These are phyloP conservation scores for Zaprionus lineosus DNA, from an alignment of 2,888 invertebrate species.

Conservation along the genomic window DNA sequence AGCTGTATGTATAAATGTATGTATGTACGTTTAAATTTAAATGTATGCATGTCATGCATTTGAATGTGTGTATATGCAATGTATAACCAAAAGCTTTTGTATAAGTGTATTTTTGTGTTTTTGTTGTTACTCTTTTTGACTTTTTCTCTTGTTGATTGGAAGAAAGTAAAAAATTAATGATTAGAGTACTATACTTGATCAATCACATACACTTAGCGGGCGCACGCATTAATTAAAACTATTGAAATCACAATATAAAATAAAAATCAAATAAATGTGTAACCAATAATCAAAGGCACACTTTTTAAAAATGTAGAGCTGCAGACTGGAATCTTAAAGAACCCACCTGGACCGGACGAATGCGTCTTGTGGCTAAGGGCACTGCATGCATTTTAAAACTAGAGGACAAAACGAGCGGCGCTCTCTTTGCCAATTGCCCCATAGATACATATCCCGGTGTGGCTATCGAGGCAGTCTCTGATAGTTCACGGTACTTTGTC, in stretches of 20 bases:
- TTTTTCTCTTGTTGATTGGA: conserved; percentile 43
- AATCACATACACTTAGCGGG: too few relatives aligned
- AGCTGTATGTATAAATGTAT: conserved; percentile 9
- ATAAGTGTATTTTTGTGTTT: conserved; percentile 44
- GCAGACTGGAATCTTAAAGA: conserved; percentile 99
- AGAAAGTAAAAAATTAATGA: too few relatives aligned
- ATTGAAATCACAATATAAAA: too few relatives aligned
- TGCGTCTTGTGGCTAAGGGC: conserved; percentile 95
- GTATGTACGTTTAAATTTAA: conserved; percentile 3
- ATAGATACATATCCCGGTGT: conserved; percentile 97
- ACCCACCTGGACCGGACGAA: conserved; percentile 99
- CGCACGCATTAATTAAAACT: too few relatives aligned
- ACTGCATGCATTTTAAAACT: conserved; percentile 94
- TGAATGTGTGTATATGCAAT: background rate
- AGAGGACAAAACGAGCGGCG: conserved; percentile 96
- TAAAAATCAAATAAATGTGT: too few relatives aligned
- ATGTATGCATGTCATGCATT: background rate
- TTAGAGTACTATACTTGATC: too few relatives aligned
- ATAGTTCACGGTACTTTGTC: conserved; percentile 99
- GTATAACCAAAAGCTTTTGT: conserved; percentile 23
- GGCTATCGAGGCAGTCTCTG: conserved; percentile 97
- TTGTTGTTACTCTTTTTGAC: conserved; percentile 42
- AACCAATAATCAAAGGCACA: conserved; percentile 54
- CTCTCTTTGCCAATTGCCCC: conserved; percentile 97
- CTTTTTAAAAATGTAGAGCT: conserved; percentile 86